These are phyloP conservation scores for Anneissia japonica DNA, from an alignment of 35 echinoderm and acorn worm species.

Conservation along the genomic window DNA sequence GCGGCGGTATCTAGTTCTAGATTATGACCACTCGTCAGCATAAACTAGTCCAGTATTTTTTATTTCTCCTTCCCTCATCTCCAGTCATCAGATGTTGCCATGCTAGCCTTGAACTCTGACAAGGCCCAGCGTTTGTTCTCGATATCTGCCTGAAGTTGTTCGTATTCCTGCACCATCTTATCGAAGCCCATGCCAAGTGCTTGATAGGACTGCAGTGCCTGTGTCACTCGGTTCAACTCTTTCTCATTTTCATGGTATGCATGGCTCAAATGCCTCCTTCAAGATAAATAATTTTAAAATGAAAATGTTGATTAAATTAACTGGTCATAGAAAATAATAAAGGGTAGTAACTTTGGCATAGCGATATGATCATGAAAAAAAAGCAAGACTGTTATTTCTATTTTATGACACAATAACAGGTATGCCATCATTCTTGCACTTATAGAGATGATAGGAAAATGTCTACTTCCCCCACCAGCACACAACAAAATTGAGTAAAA, in stretches of 20 bases:
- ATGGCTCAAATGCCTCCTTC: conserved; percentile 64
- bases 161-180: conserved; percentile 65
- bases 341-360: too few relatives aligned
- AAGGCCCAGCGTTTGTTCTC: conserved; percentile 86
- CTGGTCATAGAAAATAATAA: too few relatives aligned
- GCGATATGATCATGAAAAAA: too few relatives aligned
- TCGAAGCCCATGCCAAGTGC: conserved; percentile 82
- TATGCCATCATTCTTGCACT: too few relatives aligned
- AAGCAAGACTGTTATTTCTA: too few relatives aligned
- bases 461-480: too few relatives aligned
- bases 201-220: conserved; percentile 68
- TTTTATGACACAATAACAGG: too few relatives aligned
- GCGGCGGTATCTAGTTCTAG: too few relatives aligned
- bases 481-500: too few relatives aligned
- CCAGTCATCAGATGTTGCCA: conserved; percentile 31
- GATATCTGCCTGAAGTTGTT: conserved; percentile 66
- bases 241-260: conserved; percentile 64
- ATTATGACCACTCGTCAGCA: too few relatives aligned
- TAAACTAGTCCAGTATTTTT: too few relatives aligned
- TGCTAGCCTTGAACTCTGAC: conserved; percentile 69
- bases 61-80: conserved; percentile 7
- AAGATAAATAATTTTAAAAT: neutral
- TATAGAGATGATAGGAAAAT: too few relatives aligned
- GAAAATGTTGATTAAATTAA: neutral
- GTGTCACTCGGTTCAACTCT: conserved; percentile 45